Evolutionary conservation across 2,888 invertebrate genomes (phyloP).

Genomic region (Norana najaformis): DNA sequence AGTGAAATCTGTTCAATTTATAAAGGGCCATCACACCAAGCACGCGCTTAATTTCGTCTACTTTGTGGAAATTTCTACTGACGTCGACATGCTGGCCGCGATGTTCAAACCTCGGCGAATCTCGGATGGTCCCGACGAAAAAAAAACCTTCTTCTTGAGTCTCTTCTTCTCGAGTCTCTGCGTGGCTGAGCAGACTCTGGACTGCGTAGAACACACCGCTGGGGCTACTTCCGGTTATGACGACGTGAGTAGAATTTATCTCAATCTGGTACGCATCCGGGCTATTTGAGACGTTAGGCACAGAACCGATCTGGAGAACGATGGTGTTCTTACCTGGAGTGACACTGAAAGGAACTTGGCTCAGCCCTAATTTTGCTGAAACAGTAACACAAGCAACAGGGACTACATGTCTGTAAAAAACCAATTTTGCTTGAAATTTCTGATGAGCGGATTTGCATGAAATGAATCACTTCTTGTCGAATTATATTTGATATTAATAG

Average conservation of each 20-base stretch:
- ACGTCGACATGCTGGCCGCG: slow-evolving; percentile 56
- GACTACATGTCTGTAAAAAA: too few species aligned
- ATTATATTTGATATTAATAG: too few species aligned
- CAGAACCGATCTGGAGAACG: not conserved
- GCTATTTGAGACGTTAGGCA: not conserved
- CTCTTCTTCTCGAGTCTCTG: not conserved
- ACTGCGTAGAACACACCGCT: slow-evolving; percentile 38
- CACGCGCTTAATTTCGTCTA: slow-evolving; percentile 36
- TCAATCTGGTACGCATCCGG: not conserved
- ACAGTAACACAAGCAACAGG: not conserved
- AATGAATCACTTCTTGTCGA: too few species aligned
- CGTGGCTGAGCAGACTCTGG: slow-evolving; percentile 35
- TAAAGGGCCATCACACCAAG: slow-evolving; percentile 56
- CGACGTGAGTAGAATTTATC: not conserved
- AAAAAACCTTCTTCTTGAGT: not conserved
- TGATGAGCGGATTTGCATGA: not conserved
- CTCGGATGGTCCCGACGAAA: not conserved
- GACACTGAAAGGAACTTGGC: not conserved
- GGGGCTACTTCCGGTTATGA: not conserved
- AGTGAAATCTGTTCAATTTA: slow-evolving; percentile 57
- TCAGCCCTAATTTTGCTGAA: slow-evolving; percentile 16
- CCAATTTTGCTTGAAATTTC: not conserved
- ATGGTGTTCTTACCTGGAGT: not conserved
- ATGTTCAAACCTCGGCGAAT: slow-evolving; percentile 22
- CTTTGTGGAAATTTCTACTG: slow-evolving; percentile 53